Percentiles rank a stretch among this genome's conserved stretches.
These are phyloP conservation scores for Trichopoda pennipes DNA, from an alignment of 2,888 invertebrate species.

Conservation along the genomic window DNA sequence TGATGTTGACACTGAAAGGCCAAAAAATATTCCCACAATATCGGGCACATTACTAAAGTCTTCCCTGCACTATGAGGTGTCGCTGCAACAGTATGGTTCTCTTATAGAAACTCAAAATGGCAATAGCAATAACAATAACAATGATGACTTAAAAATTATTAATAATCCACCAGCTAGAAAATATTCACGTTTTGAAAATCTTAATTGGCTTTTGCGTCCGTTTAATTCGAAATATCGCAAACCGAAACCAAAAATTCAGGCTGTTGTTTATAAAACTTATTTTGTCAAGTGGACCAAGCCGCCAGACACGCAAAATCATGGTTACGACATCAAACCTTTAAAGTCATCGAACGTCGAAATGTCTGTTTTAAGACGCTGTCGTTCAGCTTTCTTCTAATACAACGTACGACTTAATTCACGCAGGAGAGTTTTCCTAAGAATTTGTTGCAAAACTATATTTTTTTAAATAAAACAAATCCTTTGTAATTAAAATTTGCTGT, in stretches of 20 bases:
- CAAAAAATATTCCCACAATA: constrained; percentile 27
- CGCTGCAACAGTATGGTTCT: constrained; percentile 66
- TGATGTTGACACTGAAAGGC: neutral
- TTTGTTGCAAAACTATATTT: neutral
- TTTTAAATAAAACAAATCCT: constrained; percentile 39
- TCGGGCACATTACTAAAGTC: constrained; percentile 45
- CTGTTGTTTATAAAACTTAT: constrained; percentile 78
- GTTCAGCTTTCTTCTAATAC: constrained; percentile 75
- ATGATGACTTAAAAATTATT: neutral
- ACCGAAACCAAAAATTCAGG: constrained; percentile 71
- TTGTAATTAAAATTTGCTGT: constrained; percentile 7
- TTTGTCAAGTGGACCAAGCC: constrained; percentile 79
- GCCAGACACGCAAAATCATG: constrained; percentile 72
- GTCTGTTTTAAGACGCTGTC: constrained; percentile 74
- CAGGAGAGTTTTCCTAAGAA: neutral
- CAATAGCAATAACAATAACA: constrained; percentile 16
- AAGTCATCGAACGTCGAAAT: constrained; percentile 64
- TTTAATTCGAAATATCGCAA: constrained; percentile 69
- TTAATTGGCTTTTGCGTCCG: constrained; percentile 74
- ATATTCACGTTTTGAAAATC: constrained; percentile 64
- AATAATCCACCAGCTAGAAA: constrained; percentile 23
- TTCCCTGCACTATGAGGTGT: constrained; percentile 62
- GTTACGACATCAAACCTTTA: constrained; percentile 64
- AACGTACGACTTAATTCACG: neutral
- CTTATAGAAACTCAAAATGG: constrained; percentile 59